A percentile compares a stretch with the other conserved stretches of the same genome.
Evolutionary conservation across 2,797 vertebrate species (phyloP).

Genomic region (Manis crassicaudata): DNA sequence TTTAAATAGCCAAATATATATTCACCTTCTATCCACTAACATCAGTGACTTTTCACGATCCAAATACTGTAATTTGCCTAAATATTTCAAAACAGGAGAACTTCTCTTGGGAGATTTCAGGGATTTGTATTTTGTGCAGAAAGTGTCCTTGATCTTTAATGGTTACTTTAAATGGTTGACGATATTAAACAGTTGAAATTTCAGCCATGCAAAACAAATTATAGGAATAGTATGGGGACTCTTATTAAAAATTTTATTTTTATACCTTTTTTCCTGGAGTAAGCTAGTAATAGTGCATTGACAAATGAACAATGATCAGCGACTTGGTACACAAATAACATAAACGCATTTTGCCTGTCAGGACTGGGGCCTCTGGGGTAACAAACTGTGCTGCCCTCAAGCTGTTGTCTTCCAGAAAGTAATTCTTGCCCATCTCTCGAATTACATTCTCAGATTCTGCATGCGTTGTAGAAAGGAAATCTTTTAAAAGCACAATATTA

Average conservation of each 20-base stretch:
- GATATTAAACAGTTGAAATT: slow-evolving; percentile 66
- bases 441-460: slow-evolving; percentile 59
- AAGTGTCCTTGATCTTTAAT: slow-evolving; percentile 21
- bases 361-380: background rate
- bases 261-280: background rate
- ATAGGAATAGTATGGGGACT: background rate
- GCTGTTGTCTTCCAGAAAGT: slow-evolving; percentile 73
- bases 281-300: slow-evolving; percentile 56
- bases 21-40: slow-evolving; percentile 71
- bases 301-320: slow-evolving; percentile 28
- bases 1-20: slow-evolving; percentile 78
- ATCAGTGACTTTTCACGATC: slow-evolving; percentile 70
- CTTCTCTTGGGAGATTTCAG: slow-evolving; percentile 70
- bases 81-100: slow-evolving; percentile 75
- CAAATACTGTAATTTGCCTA: slow-evolving; percentile 73
- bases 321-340: slow-evolving; percentile 61
- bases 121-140: slow-evolving; percentile 60
- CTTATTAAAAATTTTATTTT: slow-evolving; percentile 37
- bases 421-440: slow-evolving; percentile 45
- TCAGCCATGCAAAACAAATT: accelerated
- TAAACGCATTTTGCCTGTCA: slow-evolving; percentile 45
- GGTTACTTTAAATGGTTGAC: slow-evolving; percentile 24
- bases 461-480: slow-evolving; percentile 43
- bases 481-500: slow-evolving; percentile 52
- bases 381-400: background rate